Percentiles rank a stretch among this genome's conserved stretches.
Conservation (phyloP, 2,113 vertebrate genomes). For the Barbus barbus region DNA sequence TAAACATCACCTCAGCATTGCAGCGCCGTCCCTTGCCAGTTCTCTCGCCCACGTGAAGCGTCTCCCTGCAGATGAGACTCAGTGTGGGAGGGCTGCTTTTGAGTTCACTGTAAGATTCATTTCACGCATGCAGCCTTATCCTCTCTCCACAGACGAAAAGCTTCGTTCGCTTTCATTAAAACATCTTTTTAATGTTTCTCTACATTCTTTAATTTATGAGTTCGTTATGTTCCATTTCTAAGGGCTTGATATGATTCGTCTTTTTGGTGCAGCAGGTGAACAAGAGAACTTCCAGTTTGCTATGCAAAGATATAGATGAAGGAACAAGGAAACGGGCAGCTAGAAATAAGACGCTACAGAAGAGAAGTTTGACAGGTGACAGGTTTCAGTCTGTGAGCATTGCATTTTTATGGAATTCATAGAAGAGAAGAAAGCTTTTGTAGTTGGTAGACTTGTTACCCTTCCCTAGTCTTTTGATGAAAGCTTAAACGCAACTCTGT, state of each 20-base stretch:
- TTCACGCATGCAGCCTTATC: constrained; percentile 29
- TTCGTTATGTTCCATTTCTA: constrained; percentile 44
- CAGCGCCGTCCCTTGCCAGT: constrained; percentile 4
- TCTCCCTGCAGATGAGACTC: background rate
- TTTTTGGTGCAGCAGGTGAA: constrained; percentile 48
- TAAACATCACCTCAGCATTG: constrained; percentile 1
- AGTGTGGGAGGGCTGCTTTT: constrained; percentile 38
- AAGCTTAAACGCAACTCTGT: background rate
- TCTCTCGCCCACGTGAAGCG: background rate
- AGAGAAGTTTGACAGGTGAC: background rate
- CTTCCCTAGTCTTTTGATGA: background rate
- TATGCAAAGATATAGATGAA: background rate
- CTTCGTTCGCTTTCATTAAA: constrained; percentile 48
- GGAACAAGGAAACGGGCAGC: background rate
- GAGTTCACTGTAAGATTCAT: constrained; percentile 51
- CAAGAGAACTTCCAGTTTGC: background rate
- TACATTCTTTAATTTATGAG: constrained; percentile 47
- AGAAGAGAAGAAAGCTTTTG: background rate
- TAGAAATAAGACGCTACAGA: background rate
- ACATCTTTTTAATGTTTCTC: constrained; percentile 6
- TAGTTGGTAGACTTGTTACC: background rate
- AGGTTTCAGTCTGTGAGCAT: background rate
- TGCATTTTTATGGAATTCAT: background rate
- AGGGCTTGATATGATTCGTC: constrained; percentile 52
- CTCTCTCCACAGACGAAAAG: constrained; percentile 43